Evolutionary conservation across 2,113 vertebrate genomes (phyloP).

Genomic region (Elaphurus davidianus): DNA sequence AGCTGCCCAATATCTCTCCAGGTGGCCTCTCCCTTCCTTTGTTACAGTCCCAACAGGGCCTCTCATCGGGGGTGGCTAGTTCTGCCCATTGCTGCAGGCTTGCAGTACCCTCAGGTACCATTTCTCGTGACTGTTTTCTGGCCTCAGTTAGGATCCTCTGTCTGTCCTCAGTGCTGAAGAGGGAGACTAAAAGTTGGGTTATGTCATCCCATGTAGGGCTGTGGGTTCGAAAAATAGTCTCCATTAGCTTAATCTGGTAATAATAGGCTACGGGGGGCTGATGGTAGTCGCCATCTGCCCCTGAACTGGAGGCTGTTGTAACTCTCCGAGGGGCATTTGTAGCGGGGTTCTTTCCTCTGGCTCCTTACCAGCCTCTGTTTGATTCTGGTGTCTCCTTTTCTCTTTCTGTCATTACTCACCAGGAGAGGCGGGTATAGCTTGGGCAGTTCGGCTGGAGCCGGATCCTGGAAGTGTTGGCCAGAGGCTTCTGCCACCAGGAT

Average conservation of each 20-base stretch:
- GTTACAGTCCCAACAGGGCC: neutral
- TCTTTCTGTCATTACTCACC: neutral
- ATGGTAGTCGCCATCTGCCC: neutral
- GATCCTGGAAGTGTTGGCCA: neutral
- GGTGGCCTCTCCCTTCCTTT: neutral
- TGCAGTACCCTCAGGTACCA: neutral
- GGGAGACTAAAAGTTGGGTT: neutral
- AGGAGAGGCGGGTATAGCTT: neutral
- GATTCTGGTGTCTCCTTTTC: neutral
- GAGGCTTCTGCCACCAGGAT: neutral
- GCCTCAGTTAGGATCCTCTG: neutral
- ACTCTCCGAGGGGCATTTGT: neutral
- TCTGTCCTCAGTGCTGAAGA: neutral
- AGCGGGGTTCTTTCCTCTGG: neutral
- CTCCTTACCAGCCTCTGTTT: neutral
- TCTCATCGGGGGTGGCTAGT: neutral
- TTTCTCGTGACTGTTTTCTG: neutral
- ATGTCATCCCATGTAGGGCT: neutral
- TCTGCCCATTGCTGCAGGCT: neutral
- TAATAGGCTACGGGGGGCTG: neutral
- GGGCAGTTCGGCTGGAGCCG: neutral
- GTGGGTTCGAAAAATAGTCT: neutral
- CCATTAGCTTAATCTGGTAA: neutral
- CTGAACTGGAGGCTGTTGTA: neutral
- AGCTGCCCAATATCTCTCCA: neutral